Conservation (phyloP, 1,140 invertebrate species). For the Caerostris extrusa region DNA sequence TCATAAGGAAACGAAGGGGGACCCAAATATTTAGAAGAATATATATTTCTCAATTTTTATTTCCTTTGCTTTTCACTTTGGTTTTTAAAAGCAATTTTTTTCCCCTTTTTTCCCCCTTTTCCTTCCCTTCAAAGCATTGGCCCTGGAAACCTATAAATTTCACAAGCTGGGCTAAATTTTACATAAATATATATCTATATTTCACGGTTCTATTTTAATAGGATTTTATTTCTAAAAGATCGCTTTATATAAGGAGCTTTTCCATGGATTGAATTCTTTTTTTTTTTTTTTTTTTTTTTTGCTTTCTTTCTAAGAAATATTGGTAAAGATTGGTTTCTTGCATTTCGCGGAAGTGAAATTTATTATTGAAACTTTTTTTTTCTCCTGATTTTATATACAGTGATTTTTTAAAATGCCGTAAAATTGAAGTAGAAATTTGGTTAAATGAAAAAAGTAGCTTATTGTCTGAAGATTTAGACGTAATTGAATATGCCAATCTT, state of each 20-base stretch:
- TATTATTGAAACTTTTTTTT: neutral
- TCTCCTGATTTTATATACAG: neutral
- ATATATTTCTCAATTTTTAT: conserved; percentile 63
- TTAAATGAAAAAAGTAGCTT: no score
- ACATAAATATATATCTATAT: conserved; percentile 50
- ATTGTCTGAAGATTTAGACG: no score
- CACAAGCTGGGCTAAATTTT: neutral
- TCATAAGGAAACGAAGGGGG: neutral
- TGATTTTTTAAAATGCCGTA: neutral
- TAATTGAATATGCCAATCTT: no score
- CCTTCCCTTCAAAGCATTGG: neutral
- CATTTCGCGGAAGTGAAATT: neutral
- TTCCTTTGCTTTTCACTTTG: conserved; percentile 56
- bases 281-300: neutral
- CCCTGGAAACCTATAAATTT: conserved; percentile 66
- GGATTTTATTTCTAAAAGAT: conserved; percentile 63
- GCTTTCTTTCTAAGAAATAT: neutral
- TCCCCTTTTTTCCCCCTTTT: neutral
- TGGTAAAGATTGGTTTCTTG: neutral
- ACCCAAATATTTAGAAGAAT: conserved; percentile 56
- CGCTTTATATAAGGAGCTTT: neutral
- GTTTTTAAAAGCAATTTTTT: conserved; percentile 54
- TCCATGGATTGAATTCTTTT: neutral
- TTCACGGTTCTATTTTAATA: conserved; percentile 42
- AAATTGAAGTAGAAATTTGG: neutral